Percentiles rank a stretch among this genome's conserved stretches.
These are phyloP conservation scores for Chloebia gouldiae DNA, from an alignment of 2,113 vertebrate genomes.

Conservation along the genomic window DNA sequence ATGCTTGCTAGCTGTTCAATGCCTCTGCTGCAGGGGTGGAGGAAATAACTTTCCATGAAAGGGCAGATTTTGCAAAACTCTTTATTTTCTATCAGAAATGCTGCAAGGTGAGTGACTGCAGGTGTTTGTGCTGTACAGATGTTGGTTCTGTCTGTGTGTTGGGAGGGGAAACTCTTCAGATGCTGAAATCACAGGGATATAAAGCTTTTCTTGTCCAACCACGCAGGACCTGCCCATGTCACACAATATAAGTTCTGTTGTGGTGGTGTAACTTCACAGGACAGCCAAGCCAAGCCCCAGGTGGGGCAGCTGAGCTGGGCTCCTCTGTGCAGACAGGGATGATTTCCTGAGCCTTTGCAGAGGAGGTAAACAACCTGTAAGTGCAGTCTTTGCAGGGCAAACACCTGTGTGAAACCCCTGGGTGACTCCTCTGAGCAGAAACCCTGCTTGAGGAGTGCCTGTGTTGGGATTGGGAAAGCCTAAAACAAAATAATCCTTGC, in stretches of 20 bases:
- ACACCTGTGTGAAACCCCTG: too few relatives aligned
- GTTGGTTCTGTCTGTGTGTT: background rate
- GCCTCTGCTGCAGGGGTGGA: background rate
- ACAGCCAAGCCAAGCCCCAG: background rate
- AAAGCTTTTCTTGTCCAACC: accelerated
- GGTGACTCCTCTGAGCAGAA: background rate
- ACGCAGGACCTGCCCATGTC: accelerated
- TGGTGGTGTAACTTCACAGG: accelerated
- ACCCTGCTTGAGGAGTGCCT: background rate
- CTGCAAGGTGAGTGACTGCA: background rate
- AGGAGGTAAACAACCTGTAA: accelerated
- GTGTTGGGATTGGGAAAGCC: background rate
- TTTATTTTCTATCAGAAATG: background rate
- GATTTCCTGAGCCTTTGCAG: accelerated
- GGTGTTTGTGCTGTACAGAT: accelerated
- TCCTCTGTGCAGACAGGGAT: background rate
- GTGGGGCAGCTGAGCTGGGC: accelerated
- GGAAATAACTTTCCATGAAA: background rate
- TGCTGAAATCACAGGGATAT: accelerated
- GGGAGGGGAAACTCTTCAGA: background rate
- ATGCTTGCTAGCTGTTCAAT: background rate
- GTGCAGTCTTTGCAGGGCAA: background rate
- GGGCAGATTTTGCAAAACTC: background rate
- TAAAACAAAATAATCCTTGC: background rate
- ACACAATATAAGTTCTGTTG: accelerated